Evolutionary conservation across 2,888 invertebrate genomes (phyloP).

Genomic region (Encarsia formosa): DNA sequence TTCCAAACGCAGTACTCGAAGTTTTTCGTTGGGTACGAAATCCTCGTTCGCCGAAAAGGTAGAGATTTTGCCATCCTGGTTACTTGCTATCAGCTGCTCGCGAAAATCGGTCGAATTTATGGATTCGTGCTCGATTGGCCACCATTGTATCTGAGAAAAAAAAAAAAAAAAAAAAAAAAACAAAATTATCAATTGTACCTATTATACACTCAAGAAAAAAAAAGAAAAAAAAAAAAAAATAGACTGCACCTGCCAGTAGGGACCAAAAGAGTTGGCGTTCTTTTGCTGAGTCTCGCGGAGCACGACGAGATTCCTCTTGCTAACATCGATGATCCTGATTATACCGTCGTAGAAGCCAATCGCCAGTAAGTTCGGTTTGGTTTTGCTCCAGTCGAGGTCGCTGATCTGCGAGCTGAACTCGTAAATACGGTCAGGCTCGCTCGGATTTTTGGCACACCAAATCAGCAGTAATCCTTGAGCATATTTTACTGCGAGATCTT

Average conservation of each 20-base stretch:
- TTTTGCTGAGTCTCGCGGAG: conserved; percentile 57
- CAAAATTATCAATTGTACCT: not conserved
- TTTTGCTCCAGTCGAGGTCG: conserved; percentile 65
- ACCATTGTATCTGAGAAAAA: conserved; percentile 57
- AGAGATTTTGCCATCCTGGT: conserved; percentile 42
- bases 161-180: not conserved
- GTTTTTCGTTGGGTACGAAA: conserved; percentile 61
- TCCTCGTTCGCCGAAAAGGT: conserved; percentile 44
- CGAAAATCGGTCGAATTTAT: conserved; percentile 32
- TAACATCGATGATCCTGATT: conserved; percentile 68
- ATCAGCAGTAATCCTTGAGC: conserved; percentile 64
- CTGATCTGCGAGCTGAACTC: conserved; percentile 63
- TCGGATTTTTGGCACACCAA: conserved; percentile 75
- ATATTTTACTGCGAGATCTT: no score
- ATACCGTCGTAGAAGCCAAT: conserved; percentile 72
- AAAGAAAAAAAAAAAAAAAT: not conserved
- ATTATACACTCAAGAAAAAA: not conserved
- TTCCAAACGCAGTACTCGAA: conserved; percentile 64
- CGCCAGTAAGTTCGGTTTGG: conserved; percentile 68
- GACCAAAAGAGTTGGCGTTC: conserved; percentile 62
- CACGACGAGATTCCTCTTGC: conserved; percentile 54
- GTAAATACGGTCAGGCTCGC: conserved; percentile 69
- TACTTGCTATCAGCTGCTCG: conserved; percentile 41
- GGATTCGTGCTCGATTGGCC: conserved; percentile 36
- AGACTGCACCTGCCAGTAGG: conserved; percentile 57